Evolutionary conservation across 2,797 vertebrate genomes (phyloP).

Genomic region (Xenentodon cancila): DNA sequence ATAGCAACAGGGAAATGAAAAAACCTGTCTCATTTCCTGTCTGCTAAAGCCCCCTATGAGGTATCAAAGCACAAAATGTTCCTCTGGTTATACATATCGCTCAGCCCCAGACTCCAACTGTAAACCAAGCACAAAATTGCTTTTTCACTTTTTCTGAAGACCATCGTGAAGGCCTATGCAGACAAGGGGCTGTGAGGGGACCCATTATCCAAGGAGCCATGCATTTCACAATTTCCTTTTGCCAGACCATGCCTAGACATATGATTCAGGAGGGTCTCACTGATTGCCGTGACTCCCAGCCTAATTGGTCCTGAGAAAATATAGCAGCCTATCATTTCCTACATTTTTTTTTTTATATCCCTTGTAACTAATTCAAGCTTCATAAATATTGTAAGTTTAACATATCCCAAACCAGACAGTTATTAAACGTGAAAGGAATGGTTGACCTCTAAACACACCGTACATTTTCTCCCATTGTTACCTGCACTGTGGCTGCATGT

Average conservation of each 20-base stretch:
- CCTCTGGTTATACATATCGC: conserved; percentile 78
- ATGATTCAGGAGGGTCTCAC: conserved; percentile 52
- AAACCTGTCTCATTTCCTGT: conserved; percentile 85
- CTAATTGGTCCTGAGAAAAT: conserved; percentile 64
- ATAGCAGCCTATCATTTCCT: conserved; percentile 35
- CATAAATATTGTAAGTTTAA: conserved; percentile 56
- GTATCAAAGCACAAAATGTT: conserved; percentile 77
- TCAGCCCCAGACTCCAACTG: conserved; percentile 68
- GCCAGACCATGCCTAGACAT: conserved; percentile 28
- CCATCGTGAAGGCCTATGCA: conserved; percentile 38
- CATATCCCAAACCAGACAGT: conserved; percentile 37
- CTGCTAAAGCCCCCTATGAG: conserved; percentile 64
- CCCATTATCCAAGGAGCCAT: conserved; percentile 53
- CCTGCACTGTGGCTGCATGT: conserved; percentile 3
- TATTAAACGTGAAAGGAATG: conserved; percentile 60
- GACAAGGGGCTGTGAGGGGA: conserved; percentile 29
- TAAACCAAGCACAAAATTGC: conserved; percentile 77
- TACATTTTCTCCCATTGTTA: conserved; percentile 31
- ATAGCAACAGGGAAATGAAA: conserved; percentile 85
- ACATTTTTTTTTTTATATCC: conserved; percentile 21
- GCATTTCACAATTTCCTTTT: conserved; percentile 66
- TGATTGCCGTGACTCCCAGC: conserved; percentile 42
- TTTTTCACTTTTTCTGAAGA: conserved; percentile 51
- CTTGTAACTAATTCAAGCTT: conserved; percentile 51
- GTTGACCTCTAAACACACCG: conserved; percentile 50